A percentile compares a stretch with the other conserved stretches of the same genome.
Conservation (phyloP, 2,113 vertebrate genomes). For the Peromyscus californicus region DNA sequence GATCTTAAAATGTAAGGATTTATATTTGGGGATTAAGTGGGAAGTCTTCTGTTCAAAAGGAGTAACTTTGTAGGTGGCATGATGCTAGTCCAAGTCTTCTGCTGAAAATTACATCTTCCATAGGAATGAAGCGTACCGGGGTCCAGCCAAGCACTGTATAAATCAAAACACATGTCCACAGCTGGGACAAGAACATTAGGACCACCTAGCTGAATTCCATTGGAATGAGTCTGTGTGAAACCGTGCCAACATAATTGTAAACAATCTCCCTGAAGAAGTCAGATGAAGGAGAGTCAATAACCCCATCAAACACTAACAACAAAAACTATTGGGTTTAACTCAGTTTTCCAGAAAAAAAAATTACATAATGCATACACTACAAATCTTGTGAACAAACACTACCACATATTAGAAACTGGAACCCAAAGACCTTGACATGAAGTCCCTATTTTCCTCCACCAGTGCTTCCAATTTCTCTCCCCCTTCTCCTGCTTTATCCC, state of each 20-base stretch:
- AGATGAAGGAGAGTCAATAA: slow-evolving; percentile 3
- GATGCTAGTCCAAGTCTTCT: slow-evolving; percentile 18
- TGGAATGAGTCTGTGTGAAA: slow-evolving; percentile 42
- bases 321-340: background rate
- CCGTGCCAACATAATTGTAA: slow-evolving; percentile 24
- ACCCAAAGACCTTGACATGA: background rate
- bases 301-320: background rate
- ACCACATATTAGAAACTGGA: background rate
- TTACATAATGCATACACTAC: background rate
- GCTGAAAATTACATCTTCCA: slow-evolving; percentile 52
- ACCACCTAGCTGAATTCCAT: slow-evolving; percentile 62
- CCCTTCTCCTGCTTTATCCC: background rate
- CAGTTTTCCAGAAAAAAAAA: background rate
- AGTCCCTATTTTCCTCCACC: background rate
- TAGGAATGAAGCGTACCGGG: background rate
- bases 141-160: background rate
- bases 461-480: background rate
- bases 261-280: background rate
- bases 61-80: background rate
- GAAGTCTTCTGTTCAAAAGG: background rate
- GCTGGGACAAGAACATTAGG: slow-evolving; percentile 64
- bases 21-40: slow-evolving; percentile 29
- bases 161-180: slow-evolving; percentile 72
- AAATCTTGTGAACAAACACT: slow-evolving; percentile 30
- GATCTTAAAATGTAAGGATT: background rate